phyloP scores from a whole-genome alignment of 1,140 invertebrate genomes.

The Procambarus clarkii region DNA sequence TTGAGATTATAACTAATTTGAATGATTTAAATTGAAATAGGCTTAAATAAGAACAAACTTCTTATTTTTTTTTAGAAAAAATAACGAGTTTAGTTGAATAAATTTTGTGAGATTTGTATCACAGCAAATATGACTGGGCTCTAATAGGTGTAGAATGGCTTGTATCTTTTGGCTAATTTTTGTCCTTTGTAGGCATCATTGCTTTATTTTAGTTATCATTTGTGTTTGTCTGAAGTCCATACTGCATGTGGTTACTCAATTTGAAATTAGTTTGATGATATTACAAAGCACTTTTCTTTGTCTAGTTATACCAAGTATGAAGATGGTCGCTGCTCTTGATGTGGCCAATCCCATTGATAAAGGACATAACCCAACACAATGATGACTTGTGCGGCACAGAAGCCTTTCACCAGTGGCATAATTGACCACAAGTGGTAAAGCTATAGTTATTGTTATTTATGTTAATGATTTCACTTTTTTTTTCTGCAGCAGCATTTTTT shows the following conservation, averaged over 20 bases:
- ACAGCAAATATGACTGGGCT: conserved; percentile 38
- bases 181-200: conserved; percentile 52
- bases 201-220: conserved; percentile 67
- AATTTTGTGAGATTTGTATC: conserved; percentile 36
- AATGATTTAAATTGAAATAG: conserved; percentile 8
- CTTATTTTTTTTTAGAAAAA: conserved; percentile 19
- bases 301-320: conserved; percentile 23
- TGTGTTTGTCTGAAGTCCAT: conserved; percentile 52
- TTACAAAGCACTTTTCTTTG: conserved; percentile 34
- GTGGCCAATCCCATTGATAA: conserved; percentile 13
- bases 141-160: conserved; percentile 55
- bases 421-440: conserved; percentile 4
- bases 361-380: conserved; percentile 3
- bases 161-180: conserved; percentile 63
- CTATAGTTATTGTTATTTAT: not conserved
- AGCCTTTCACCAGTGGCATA: not conserved
- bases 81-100: not conserved
- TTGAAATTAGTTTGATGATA: conserved; percentile 50
- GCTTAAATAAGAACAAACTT: conserved; percentile 24
- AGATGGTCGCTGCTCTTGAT: conserved; percentile 12
- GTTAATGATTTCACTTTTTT: too few relatives aligned
- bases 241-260: conserved; percentile 63
- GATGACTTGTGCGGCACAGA: not conserved
- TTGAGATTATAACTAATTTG: conserved; percentile 20
- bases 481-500: not conserved